phyloP scores from a whole-genome alignment of 2,888 invertebrate species.

The Dioctria rufipes region DNA sequence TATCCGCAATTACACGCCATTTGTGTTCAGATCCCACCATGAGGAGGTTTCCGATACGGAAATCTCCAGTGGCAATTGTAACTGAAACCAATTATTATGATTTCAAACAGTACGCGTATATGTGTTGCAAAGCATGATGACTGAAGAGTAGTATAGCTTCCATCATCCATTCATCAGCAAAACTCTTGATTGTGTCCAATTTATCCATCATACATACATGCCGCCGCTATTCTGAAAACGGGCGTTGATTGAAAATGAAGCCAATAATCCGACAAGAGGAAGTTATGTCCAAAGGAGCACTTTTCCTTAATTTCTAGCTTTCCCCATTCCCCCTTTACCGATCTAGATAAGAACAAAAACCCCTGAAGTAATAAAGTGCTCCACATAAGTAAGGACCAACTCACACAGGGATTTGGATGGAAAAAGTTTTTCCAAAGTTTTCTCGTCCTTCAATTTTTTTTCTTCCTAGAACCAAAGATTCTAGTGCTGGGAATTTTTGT shows the following conservation, averaged over 20 bases:
- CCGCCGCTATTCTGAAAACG: neutral
- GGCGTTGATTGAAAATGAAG: conserved; percentile 46
- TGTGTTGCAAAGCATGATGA: neutral
- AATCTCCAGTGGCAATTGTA: conserved; percentile 42
- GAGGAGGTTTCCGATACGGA: conserved; percentile 44
- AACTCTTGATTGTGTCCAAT: conserved; percentile 5
- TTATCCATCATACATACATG: neutral
- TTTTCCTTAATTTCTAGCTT: conserved; percentile 13
- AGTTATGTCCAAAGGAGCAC: neutral
- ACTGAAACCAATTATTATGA: conserved; percentile 41
- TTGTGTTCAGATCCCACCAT: conserved; percentile 1
- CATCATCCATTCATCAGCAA: conserved; percentile 26
- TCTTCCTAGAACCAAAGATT: conserved; percentile 21
- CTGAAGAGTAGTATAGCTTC: neutral
- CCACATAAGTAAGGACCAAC: neutral
- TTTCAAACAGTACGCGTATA: neutral
- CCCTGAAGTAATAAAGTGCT: neutral
- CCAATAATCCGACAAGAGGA: conserved; percentile 44
- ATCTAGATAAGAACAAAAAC: too few species aligned
- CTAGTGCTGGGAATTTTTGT: neutral
- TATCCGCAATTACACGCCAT: conserved; percentile 50
- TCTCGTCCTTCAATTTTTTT: neutral
- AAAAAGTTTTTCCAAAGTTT: conserved; percentile 39
- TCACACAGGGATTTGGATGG: conserved; percentile 15
- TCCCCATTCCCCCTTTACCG: too few species aligned